Evolutionary conservation across 2,113 vertebrate species (phyloP).

Genomic region (Seriola quinqueradiata): DNA sequence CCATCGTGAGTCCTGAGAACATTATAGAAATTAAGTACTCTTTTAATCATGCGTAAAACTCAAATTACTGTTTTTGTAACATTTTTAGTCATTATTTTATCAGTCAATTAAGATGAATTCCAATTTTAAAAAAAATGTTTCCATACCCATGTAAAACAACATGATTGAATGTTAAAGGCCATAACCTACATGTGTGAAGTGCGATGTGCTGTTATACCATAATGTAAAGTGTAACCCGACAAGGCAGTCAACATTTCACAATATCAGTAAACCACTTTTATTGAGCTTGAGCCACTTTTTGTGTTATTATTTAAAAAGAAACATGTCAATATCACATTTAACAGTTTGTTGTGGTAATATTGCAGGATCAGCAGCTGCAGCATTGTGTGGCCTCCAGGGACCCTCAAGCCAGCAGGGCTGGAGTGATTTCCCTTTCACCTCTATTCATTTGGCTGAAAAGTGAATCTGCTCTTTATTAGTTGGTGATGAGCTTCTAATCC

Average conservation of each 20-base stretch:
- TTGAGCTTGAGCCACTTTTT: background rate
- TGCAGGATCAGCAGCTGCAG: background rate
- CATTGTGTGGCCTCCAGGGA: background rate
- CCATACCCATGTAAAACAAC: no score
- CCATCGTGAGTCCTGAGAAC: no score
- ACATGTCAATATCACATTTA: background rate
- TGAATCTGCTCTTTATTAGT: conserved; percentile 21
- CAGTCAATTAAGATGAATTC: no score
- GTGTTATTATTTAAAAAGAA: conserved; percentile 11
- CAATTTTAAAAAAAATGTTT: no score
- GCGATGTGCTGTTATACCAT: no score
- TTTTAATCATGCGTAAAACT: no score
- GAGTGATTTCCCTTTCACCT: background rate
- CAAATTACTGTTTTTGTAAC: no score
- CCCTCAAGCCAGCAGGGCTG: background rate
- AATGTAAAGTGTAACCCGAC: no score
- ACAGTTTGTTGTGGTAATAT: background rate
- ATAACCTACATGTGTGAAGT: background rate
- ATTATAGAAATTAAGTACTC: no score
- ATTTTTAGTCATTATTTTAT: no score
- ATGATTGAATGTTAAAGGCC: background rate
- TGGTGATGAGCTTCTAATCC: background rate
- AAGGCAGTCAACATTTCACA: background rate
- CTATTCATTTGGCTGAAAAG: conserved; percentile 20
- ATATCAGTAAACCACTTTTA: background rate